Evolutionary conservation across 1,140 invertebrate genomes (phyloP).

Genomic region (Mercenaria mercenaria): DNA sequence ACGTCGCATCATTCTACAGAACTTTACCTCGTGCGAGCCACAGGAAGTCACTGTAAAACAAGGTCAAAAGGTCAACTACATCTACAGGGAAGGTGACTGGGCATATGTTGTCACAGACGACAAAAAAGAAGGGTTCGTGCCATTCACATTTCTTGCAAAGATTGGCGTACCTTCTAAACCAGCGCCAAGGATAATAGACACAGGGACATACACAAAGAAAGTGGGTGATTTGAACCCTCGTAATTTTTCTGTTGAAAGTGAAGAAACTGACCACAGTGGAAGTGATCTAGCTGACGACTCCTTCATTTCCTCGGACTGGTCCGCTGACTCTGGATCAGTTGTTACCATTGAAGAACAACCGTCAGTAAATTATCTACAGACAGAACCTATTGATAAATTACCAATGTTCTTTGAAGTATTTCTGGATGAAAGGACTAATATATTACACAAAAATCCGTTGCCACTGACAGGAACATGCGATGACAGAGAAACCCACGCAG

Average conservation of each 20-base stretch:
- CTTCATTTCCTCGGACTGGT: slow-evolving; percentile 12
- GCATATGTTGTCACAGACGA: slow-evolving; percentile 57
- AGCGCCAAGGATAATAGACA: background rate
- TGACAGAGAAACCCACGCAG: background rate
- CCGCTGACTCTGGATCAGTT: slow-evolving; percentile 9
- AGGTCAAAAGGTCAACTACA: slow-evolving; percentile 56
- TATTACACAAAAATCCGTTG: background rate
- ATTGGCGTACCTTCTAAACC: slow-evolving; percentile 26
- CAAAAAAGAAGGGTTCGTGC: slow-evolving; percentile 56
- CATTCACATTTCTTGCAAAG: slow-evolving; percentile 43
- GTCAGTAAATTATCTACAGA: background rate
- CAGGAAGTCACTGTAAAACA: slow-evolving; percentile 57
- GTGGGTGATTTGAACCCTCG: background rate
- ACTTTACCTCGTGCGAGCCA: background rate
- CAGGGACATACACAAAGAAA: slow-evolving; percentile 3
- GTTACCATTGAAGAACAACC: background rate
- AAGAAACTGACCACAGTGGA: slow-evolving; percentile 15
- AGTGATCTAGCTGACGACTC: slow-evolving; percentile 39
- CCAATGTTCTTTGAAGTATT: slow-evolving; percentile 25
- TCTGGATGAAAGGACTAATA: slow-evolving; percentile 13
- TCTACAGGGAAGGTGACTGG: slow-evolving; percentile 62
- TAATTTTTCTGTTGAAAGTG: slow-evolving; percentile 26
- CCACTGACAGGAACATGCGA: background rate
- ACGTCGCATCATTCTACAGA: slow-evolving; percentile 45
- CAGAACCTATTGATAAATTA: background rate